Base-by-base conservation (phyloP, 1,140 invertebrate genomes). In the Bombus affinis region DNA sequence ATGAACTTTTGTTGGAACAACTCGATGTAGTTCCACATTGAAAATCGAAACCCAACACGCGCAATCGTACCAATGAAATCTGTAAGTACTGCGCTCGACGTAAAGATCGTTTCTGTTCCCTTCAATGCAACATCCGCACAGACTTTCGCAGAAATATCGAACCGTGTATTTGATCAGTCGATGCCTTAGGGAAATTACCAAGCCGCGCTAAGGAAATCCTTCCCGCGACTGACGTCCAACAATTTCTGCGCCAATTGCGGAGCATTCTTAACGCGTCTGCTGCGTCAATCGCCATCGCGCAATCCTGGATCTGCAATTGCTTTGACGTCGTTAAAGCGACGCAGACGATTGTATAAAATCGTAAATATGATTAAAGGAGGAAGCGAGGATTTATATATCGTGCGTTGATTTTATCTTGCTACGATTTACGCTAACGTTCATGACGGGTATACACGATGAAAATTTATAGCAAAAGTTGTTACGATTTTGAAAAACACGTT, bases 131-230 rank as follows among this genome's bases (percentile, higher is more conserved):
- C 70, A 83, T 80, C 82, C 76, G 28, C 73, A 76, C 62, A 75
- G 82, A 76, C 76, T 53, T 44, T 72, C 44, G 71, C 76, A 44
- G 86, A 87, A 84, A 85, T 85, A 87, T 87, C 86, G 75, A 80
- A 37, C 83, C 53, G 73, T 77, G 74, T 78, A 76, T 86, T 84
- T 79, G 74, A 84, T 78, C 74, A 75, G 59, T 25, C 74, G 66
- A n/a, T 84, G 75, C 85, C 85, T 86, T 68, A 74, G 85, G 85
- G 85, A 86, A 86, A 86, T 86, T 86, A 86, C 81, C 39, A 53
- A 53, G 62, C 70, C 65, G 65, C 75, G 74, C 66, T 73, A 83
- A 83, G 85, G 81, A 86, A 86, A 86, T 86, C 81, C 75, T 65
- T 59, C 18, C 44, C 80, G n/a, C 80, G 73, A 86, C 75, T 83